Base-by-base conservation (phyloP, 1,140 invertebrate genomes). In the Fopius arisanus region DNA sequence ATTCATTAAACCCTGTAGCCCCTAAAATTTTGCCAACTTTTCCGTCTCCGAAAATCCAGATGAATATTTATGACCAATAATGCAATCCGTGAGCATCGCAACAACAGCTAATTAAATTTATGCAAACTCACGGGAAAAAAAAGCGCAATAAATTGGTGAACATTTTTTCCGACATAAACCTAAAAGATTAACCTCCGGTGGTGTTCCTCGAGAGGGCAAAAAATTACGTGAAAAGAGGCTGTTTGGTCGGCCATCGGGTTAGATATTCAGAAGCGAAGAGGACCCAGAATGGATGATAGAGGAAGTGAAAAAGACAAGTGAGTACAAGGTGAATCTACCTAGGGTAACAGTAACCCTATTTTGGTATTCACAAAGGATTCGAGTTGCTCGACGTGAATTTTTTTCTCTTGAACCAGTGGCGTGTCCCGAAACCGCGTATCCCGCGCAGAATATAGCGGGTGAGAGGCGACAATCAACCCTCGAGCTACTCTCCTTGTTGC, bases 11-110 rank as follows among this genome's bases (percentile, higher is more conserved):
- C n/a, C 21, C 14, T 51, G 37, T 41, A 59, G 75, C 70, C 73
- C 31, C 41, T 51, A 74, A 77, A 73, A 69, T 73, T 74, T 65
- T 76, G 76, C 68, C 40, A 21, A 69, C 41, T 51, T 72, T 51
- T 48, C 43, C 12, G 33, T 23, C 59, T 19, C 37, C 33, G 37
- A 31, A 37, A 37, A 16, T 41, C n/a, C 37, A 75, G 33, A 86
- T 86, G 84, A 86, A 86, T 86, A 86, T 86, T 86, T 84, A 86
- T 86, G 82, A 80, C 83, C 78, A 83, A 83, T 82, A 81, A 82
- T 80, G 16, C 19, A 29, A 54, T 51, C 6, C 7, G 19, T 51
- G 19, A 51, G 19, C 19, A 51, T 5, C 43, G 43, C 19, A 51
- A 7, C n/a, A 16, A 26, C 9, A 41, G 23, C 26, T 83, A 79